Conservation (phyloP, 2,797 vertebrate genomes). For the Halcyon chelicuti region DNA sequence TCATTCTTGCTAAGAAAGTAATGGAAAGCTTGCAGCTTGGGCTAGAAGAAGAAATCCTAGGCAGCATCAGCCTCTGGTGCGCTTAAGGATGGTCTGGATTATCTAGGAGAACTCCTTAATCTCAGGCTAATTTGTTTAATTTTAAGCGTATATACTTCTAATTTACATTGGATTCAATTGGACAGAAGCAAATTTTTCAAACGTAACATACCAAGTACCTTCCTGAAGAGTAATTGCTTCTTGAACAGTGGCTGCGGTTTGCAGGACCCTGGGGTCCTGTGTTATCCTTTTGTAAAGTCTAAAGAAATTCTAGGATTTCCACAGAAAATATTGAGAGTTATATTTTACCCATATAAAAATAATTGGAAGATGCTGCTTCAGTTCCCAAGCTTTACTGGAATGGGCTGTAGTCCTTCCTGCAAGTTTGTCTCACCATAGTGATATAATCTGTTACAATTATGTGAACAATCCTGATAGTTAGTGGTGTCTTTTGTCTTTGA, state of each 20-base stretch:
- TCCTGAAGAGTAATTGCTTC: background rate
- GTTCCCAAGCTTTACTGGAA: background rate
- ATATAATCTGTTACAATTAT: background rate
- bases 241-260: background rate
- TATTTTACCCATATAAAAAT: background rate
- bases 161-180: background rate
- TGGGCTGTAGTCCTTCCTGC: background rate
- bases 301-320: background rate
- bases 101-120: background rate
- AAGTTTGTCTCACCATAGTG: background rate
- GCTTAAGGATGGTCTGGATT: background rate
- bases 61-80: background rate
- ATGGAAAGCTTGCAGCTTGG: background rate
- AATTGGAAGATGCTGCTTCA: background rate
- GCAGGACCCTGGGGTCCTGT: background rate
- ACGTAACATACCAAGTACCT: background rate
- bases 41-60: background rate
- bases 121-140: background rate
- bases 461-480: background rate
- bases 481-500: background rate
- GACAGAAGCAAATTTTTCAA: background rate
- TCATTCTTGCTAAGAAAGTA: background rate
- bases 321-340: background rate
- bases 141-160: background rate
- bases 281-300: background rate